Percentiles rank a stretch among this genome's conserved stretches.
These are phyloP conservation scores for Drosophila arawakana DNA, from an alignment of 1,140 invertebrate species.

Conservation along the genomic window DNA sequence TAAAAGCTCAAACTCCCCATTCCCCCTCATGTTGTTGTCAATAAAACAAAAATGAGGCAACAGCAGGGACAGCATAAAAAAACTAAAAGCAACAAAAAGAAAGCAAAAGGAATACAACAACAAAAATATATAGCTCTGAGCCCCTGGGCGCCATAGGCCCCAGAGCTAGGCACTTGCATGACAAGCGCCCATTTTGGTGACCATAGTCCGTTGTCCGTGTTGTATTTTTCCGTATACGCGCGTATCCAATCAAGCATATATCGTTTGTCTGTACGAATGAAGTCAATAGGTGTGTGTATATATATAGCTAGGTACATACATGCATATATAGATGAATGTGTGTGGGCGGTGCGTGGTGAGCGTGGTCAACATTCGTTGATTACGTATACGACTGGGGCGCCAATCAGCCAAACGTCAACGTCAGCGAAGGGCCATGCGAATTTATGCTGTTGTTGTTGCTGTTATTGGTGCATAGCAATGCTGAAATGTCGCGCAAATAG, in stretches of 20 bases:
- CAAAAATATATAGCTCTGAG: constrained; percentile 1
- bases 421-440: constrained; percentile 64
- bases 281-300: constrained; percentile 10
- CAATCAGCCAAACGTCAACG: constrained; percentile 80
- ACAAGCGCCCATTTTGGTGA: constrained; percentile 74
- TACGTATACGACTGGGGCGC: constrained; percentile 82
- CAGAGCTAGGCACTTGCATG: constrained; percentile 64
- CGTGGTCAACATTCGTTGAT: constrained; percentile 83
- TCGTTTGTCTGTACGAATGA: constrained; percentile 47
- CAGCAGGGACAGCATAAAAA: constrained; percentile 49
- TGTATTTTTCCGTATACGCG: constrained; percentile 78
- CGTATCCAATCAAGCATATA: constrained; percentile 83
- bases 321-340: constrained; percentile 18
- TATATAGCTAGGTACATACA: neutral
- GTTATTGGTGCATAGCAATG: constrained; percentile 50
- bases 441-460: constrained; percentile 49
- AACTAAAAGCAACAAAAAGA: constrained; percentile 6
- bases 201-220: constrained; percentile 53
- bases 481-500: constrained; percentile 61
- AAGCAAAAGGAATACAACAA: constrained; percentile 11
- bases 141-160: constrained; percentile 7
- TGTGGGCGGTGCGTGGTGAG: constrained; percentile 62
- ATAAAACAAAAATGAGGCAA: constrained; percentile 73
- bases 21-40: constrained; percentile 51
- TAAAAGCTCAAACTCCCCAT: constrained; percentile 61